phyloP scores from a whole-genome alignment of 2,113 vertebrate genomes.

The Nannobrachium achirus region DNA sequence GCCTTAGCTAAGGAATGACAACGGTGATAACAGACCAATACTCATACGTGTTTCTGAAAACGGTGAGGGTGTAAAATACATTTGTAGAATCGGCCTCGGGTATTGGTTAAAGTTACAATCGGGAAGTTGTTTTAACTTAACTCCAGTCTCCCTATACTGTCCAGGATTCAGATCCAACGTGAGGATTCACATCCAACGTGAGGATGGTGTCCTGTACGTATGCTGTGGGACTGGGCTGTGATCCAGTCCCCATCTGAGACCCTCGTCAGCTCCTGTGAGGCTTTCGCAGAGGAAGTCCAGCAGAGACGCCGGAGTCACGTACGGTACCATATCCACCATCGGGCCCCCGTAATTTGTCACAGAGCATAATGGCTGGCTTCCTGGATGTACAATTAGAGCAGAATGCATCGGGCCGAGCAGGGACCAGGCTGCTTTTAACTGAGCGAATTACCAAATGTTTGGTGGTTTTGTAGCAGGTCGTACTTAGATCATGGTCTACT shows the following conservation, averaged over 20 bases:
- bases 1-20: too few relatives aligned
- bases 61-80: too few relatives aligned
- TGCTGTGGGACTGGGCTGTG: neutral
- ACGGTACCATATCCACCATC: neutral
- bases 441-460: neutral
- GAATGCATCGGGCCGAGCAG: conserved; percentile 10
- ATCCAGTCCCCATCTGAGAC: neutral
- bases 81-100: too few relatives aligned
- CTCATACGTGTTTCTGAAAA: too few relatives aligned
- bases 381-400: neutral
- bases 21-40: too few relatives aligned
- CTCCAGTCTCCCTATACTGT: too few relatives aligned
- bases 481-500: conserved; percentile 2
- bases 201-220: neutral
- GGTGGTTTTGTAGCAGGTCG: neutral
- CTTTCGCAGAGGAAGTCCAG: neutral
- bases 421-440: neutral
- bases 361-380: conserved; percentile 12
- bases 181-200: conserved; percentile 6
- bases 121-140: too few relatives aligned
- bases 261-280: neutral
- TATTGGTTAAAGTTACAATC: too few relatives aligned
- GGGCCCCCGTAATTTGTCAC: neutral
- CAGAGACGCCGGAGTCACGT: neutral
- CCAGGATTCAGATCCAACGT: conserved; percentile 9